Conservation (phyloP, 2,797 vertebrate genomes). For the Alauda arvensis region DNA sequence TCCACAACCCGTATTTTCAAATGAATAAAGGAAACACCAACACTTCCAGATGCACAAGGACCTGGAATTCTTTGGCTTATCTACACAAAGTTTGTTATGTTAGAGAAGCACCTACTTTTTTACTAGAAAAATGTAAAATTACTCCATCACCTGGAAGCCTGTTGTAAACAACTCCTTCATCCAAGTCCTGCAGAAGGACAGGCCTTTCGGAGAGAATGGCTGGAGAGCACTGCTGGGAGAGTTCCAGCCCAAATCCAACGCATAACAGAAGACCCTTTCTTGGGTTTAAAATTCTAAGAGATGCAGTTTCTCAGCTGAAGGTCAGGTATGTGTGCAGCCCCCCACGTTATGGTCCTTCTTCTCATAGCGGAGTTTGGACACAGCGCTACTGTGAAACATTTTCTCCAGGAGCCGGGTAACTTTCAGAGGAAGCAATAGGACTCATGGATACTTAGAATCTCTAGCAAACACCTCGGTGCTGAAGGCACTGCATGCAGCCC, state of each 20-base stretch:
- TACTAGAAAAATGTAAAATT: neutral
- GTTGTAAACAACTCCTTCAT: neutral
- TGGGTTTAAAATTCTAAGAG: neutral
- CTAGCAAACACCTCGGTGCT: rapidly evolving
- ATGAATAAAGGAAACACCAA: neutral
- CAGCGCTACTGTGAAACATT: neutral
- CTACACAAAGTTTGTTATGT: neutral
- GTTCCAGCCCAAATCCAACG: neutral
- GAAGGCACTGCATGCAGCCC: rapidly evolving
- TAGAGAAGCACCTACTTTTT: neutral
- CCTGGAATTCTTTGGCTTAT: neutral
- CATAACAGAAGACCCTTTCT: neutral
- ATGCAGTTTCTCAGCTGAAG: rapidly evolving
- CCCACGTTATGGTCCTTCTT: rapidly evolving
- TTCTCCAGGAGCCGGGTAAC: neutral
- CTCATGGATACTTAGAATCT: neutral
- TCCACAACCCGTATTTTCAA: neutral
- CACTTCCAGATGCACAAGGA: neutral
- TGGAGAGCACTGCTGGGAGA: rapidly evolving
- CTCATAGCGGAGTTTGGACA: rapidly evolving
- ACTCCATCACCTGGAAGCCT: neutral
- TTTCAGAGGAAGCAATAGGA: neutral
- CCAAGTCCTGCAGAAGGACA: neutral
- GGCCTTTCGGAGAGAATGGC: neutral
- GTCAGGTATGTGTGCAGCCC: neutral